Base-by-base conservation (phyloP, 2,113 vertebrate genomes). In the Bothrops jararaca region DNA sequence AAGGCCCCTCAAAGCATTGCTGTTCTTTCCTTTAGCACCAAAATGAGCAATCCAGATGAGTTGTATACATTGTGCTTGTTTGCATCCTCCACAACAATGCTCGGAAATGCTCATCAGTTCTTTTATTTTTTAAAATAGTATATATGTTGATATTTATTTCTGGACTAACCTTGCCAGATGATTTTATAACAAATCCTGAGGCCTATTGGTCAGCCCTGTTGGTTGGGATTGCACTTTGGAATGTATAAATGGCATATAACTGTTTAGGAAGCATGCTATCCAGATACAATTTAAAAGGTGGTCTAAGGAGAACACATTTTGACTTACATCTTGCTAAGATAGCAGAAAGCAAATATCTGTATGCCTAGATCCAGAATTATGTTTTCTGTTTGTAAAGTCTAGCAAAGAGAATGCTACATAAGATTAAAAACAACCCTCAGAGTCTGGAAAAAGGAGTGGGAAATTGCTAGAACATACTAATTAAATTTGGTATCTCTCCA, bases 1-100 rank as follows among this genome's bases (percentile, higher is more conserved):
- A 91, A 90, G 86, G 88, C 54, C 56, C 92, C 95, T 54, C 48
- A 88, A 95, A 93, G 9, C 24, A 48, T 3, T 42, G 88, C 1
- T 0, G 0, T 29, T 42, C 95, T 96, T 92, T 64, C 92, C 53
- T 48, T 89, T 90, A 50, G 93, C 85, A 52, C 88, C 93, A 93
- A 91, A 93, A 94, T 89, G 69, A 90, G 88, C 91, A 89, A 89
- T 58, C 89, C 64, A 5, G 53, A 92, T 58, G 18, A 23, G 1
- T 58, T 34, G 34, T 45, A 42, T 52, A 12, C 92, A 88, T 86
- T 52, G 26, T 50, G 92, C 90, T 48, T 10, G 53, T 92, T 89
- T 11, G 29, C 56, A 0, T 23, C 90, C 88, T 95, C 53, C 53
- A 26, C 39, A 86, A 86, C 3, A 87, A 93, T 80, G 50, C 60